A percentile compares a stretch with the other conserved stretches of the same genome.
Conservation (phyloP, 2,888 invertebrate genomes). For the Brachynemurus nebulosus region DNA sequence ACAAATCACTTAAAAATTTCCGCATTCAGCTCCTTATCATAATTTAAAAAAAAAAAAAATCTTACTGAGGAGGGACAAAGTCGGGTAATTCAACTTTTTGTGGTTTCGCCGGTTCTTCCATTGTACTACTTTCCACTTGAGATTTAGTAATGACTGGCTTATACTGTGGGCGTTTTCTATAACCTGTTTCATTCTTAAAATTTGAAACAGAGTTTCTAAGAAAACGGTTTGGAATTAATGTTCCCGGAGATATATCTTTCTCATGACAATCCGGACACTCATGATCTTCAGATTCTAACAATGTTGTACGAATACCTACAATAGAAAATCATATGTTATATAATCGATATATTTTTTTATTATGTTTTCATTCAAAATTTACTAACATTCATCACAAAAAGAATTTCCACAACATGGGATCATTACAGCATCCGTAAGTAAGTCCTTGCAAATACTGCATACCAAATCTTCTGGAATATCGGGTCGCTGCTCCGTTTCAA, state of each 20-base stretch:
- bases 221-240: slow-evolving; percentile 83
- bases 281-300: slow-evolving; percentile 87
- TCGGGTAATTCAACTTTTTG: slow-evolving; percentile 7
- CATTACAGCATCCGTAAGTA: slow-evolving; percentile 91
- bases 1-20: too few relatives aligned
- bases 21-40: too few relatives aligned
- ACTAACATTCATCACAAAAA: slow-evolving; percentile 95
- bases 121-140: slow-evolving; percentile 13
- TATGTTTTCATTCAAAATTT: neutral
- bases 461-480: slow-evolving; percentile 83
- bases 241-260: slow-evolving; percentile 83
- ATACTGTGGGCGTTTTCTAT: slow-evolving; percentile 41
- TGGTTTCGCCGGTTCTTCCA: slow-evolving; percentile 7
- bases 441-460: slow-evolving; percentile 84
- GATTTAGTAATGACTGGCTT: slow-evolving; percentile 10
- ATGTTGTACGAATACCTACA: slow-evolving; percentile 69
- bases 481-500: slow-evolving; percentile 42
- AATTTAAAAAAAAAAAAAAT: too few relatives aligned
- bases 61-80: slow-evolving; percentile 10
- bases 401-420: slow-evolving; percentile 97
- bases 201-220: slow-evolving; percentile 76
- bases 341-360: neutral
- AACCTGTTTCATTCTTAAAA: slow-evolving; percentile 86
- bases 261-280: slow-evolving; percentile 92
- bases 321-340: neutral